Base-by-base conservation (phyloP, 2,888 invertebrate genomes). In the Microplitis deprimator region DNA sequence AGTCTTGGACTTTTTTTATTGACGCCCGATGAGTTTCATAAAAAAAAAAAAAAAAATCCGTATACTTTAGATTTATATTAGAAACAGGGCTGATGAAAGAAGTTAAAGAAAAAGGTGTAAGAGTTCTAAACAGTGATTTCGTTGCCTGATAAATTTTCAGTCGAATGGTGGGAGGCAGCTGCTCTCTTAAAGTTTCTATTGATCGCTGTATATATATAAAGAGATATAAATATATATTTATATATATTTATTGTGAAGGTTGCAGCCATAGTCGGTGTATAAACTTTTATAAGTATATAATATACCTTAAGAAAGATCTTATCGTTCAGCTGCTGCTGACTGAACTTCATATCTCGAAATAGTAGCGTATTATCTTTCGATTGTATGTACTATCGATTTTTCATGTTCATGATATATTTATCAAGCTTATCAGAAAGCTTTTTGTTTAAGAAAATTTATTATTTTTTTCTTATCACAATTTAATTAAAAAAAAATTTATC, bases 121-220 rank as follows among this genome's bases (percentile, higher is more conserved):
- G 50, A 13, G 50, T 50, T 50, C 50, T 50, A 50, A 50, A 50
- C 50, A 50, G 50, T 5, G 50, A 50, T 50, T 13, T 13, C 13
- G 50, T 50, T 1, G 50, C 4, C 50, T n/a, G 38, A 67, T 73
- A 67, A 67, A 38, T 73, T 38, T 5, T 41, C 3, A 67, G 73
- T 40, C 72, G 62, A 78, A 80, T 83, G 82, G 84, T 84, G 83
- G 83, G 83, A 85, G 85, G 83, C 88, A 88, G 88, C 84, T 89
- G 88, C 84, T 84, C 76, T 81, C 78, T 76, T 69, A 70, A 68
- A 16, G 68, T 65, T 38, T 29, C 65, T 20, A 62, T 62, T n/a
- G 65, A 65, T 50, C 13, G 50, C 5, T 50, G 13, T 50, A 50
- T 50, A 50, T 13, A 13, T 50, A 50, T 50, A 5, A 13, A 50